Evolutionary conservation across 2,797 vertebrate species (phyloP).

Genomic region (Sebastes vulpes): DNA sequence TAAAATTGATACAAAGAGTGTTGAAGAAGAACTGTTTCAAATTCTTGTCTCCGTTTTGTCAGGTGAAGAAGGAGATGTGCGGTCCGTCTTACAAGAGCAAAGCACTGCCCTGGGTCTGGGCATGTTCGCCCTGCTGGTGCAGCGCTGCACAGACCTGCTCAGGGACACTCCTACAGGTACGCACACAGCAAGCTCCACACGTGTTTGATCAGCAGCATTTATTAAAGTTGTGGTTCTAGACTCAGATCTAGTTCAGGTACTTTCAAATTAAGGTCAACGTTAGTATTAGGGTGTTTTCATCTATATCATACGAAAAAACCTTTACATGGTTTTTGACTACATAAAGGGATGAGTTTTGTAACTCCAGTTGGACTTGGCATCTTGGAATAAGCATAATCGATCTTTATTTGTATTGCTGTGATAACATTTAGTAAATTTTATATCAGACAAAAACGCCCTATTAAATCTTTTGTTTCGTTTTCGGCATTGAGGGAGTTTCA

Average conservation of each 20-base stretch:
- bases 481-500: not conserved
- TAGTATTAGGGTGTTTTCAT: not conserved
- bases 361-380: not conserved
- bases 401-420: not conserved
- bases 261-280: not conserved
- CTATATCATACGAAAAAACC: not conserved
- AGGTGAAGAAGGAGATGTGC: slow-evolving; percentile 87
- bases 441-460: no score
- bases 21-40: not conserved
- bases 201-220: not conserved
- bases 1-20: not conserved
- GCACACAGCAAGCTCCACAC: not conserved
- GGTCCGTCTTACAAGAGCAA: slow-evolving; percentile 94
- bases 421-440: not conserved
- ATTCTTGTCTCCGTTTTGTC: not conserved
- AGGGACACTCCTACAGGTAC: slow-evolving; percentile 85
- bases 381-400: not conserved
- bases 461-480: no score
- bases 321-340: not conserved
- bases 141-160: slow-evolving; percentile 92
- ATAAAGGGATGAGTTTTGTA: not conserved
- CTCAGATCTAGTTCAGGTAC: not conserved
- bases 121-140: slow-evolving; percentile 95
- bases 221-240: not conserved
- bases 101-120: slow-evolving; percentile 92